phyloP scores from a whole-genome alignment of 2,888 invertebrate genomes.

The Drosophila mayaguana region DNA sequence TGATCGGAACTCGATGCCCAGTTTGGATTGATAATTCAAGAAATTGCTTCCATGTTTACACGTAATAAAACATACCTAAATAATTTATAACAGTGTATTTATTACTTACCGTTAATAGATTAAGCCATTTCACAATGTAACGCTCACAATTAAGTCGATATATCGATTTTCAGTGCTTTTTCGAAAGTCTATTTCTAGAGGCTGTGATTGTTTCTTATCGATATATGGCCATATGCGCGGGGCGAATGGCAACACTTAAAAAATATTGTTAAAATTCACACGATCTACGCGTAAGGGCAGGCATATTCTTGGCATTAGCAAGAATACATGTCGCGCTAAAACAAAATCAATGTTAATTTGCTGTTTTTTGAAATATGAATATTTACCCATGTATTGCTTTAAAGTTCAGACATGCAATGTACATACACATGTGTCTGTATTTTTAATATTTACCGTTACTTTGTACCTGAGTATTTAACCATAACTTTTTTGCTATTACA shows the following conservation, averaged over 20 bases:
- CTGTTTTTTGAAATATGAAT: too few relatives aligned
- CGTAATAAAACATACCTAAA: background rate
- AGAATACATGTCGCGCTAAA: background rate
- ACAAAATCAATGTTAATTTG: too few relatives aligned
- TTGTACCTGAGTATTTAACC: background rate
- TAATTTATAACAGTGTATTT: background rate
- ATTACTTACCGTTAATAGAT: background rate
- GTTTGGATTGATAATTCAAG: background rate
- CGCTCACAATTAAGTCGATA: background rate
- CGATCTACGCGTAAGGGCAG: background rate
- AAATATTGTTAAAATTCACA: background rate
- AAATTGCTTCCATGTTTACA: background rate
- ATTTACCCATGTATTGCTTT: too few relatives aligned
- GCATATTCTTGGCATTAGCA: background rate
- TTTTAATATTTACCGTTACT: background rate
- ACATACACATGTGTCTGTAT: background rate
- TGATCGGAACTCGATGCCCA: background rate
- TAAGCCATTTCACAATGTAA: background rate
- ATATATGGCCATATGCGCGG: background rate
- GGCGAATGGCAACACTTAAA: background rate
- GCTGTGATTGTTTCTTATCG: background rate
- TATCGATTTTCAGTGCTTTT: background rate
- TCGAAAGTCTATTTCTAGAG: background rate
- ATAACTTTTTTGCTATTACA: background rate
- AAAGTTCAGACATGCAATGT: too few relatives aligned